Conservation (phyloP, 1,140 invertebrate genomes). For the Heliconius eleuchia region DNA sequence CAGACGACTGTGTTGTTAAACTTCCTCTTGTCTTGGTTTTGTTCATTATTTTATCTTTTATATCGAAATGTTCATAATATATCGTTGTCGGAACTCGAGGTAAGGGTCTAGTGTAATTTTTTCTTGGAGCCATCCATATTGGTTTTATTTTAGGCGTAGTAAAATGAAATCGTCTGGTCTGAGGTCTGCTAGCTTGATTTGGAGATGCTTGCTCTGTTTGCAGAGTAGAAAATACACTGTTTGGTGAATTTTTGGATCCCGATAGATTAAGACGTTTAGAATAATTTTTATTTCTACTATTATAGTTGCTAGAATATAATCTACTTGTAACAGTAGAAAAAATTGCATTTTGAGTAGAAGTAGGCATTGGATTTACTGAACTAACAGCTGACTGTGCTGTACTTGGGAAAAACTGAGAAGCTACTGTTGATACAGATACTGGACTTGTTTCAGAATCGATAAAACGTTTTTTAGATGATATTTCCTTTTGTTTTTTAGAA, state of each 20-base stretch:
- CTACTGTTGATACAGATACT: conserved; percentile 42
- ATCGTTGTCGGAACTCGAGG: conserved; percentile 61
- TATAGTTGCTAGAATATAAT: conserved; percentile 52
- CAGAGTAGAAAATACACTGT: conserved; percentile 56
- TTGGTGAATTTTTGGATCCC: conserved; percentile 63
- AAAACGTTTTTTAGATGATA: conserved; percentile 40
- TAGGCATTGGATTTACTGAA: conserved; percentile 48
- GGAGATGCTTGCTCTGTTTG: conserved; percentile 48
- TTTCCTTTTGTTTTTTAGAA: conserved; percentile 37
- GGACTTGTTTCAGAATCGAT: conserved; percentile 42
- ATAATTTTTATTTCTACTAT: conserved; percentile 65
- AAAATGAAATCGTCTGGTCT: conserved; percentile 61
- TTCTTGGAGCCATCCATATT: conserved; percentile 68
- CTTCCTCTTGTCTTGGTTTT: conserved; percentile 48
- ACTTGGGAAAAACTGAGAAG: conserved; percentile 45
- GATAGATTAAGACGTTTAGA: conserved; percentile 67
- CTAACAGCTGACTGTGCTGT: conserved; percentile 43
- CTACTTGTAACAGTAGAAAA: conserved; percentile 54
- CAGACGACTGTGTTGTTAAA: conserved; percentile 68
- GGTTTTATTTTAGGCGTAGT: conserved; percentile 69
- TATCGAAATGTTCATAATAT: conserved; percentile 73
- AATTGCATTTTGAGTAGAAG: conserved; percentile 59
- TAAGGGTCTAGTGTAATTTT: conserved; percentile 53
- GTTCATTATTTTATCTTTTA: conserved; percentile 62
- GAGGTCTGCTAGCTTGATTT: conserved; percentile 44